Base-by-base conservation (phyloP, 1,140 invertebrate genomes). In the Bombus waltoni region DNA sequence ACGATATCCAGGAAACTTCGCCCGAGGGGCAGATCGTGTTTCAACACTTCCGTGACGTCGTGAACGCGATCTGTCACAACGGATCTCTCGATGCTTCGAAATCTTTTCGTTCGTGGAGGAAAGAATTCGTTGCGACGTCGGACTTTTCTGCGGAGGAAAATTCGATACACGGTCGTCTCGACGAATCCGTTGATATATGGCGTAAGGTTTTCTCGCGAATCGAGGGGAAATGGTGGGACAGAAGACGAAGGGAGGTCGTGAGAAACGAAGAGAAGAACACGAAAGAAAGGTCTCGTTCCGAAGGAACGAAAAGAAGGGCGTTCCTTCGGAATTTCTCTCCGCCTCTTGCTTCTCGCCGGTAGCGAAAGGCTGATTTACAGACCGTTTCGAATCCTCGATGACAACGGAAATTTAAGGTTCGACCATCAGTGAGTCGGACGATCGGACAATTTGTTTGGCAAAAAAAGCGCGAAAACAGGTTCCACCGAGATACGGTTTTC, bases 351-450 rank as follows among this genome's bases (percentile, higher is more conserved):
- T 40, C 22, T 35, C n/a, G 28, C 10, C 28, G 4, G 25, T 10
- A 11, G 38, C 53, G 75, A 40, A 35, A 38, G 53, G 9, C 42
- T 81, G 80, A 81, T 81, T 81, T 73, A 81, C 80, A 59, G 80
- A 73, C 28, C 80, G 53, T 22, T 32, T 18, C 35, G 38, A 73
- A 73, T 80, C 78, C 78, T 70, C 42, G 78, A 80, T 47, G 78
- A 80, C 78, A 75, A 28, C 9, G 78, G 65, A 80, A 80, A 80
- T 80, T 80, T 80, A 80, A 80, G 78, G 40, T 70, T 11, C 65
- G 22, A 32, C 18, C 71, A 18, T n/a, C 28, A n/a, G 18, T 35
- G 72, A 47, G 9, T 15, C 8, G 11, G 22, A 25, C 18, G 44
- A 75, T 47, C 18, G 11, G 15, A 9, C 77, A 65, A 79, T 70